Conservation (phyloP, 2,113 vertebrate genomes). For the Paralichthys olivaceus region DNA sequence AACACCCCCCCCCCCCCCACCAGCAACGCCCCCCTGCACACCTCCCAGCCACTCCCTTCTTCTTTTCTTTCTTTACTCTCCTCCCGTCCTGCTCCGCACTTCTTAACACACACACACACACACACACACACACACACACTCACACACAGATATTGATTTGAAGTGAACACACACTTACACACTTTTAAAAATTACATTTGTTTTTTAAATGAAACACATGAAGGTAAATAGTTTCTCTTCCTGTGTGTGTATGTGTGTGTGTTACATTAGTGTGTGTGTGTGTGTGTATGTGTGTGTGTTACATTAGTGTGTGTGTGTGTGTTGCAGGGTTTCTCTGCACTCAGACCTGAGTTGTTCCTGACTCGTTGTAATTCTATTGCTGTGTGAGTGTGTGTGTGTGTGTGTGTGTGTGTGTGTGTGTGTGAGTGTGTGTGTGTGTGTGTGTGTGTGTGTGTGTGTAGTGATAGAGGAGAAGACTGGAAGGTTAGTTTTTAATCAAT, state of each 20-base stretch:
- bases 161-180: constrained; percentile 55
- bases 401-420: constrained; percentile 19
- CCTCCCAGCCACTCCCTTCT: constrained; percentile 70
- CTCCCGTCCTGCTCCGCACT: constrained; percentile 79
- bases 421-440: constrained; percentile 39
- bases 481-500: constrained; percentile 99
- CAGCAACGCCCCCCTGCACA: constrained; percentile 54
- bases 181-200: constrained; percentile 47
- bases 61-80: constrained; percentile 55
- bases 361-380: constrained; percentile 75
- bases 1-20: constrained; percentile 60
- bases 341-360: constrained; percentile 56
- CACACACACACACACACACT: constrained; percentile 63
- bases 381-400: constrained; percentile 22
- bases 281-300: constrained; percentile 25
- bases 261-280: constrained; percentile 28
- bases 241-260: constrained; percentile 20
- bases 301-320: constrained; percentile 12
- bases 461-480: constrained; percentile 92
- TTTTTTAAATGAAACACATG: constrained; percentile 38
- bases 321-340: constrained; percentile 47
- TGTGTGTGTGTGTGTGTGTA: constrained; percentile 62
- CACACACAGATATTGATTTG: constrained; percentile 61
- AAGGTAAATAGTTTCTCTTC: constrained; percentile 2
- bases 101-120: constrained; percentile 75